Evolutionary conservation across 1,140 invertebrate species (phyloP), one percentile per base, ranked within the genome.

Genomic region (Drosophila santomea): DNA sequence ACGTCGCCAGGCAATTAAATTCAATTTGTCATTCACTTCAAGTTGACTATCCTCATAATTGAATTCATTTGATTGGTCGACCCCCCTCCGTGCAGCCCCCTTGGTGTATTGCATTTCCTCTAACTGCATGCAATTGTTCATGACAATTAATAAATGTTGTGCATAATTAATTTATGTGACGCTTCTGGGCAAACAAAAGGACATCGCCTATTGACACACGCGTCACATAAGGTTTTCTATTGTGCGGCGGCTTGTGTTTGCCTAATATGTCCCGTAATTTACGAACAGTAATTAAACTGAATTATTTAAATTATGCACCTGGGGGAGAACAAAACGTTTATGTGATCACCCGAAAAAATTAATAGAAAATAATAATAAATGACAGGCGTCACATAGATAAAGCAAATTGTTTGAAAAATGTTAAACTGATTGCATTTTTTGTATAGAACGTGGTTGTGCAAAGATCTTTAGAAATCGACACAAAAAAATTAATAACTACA

Each of bases 121-220:
- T 47, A 58, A 58, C 50, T 68, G 62, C 59, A 56, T 78, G 78
- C 80, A 83, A 83, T 83, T 83, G 80, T 79, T 78, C 69, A 64
- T 83, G 80, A 83, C 80, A 83, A 83, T 83, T 83, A 83, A 83
- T 83, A 83, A 83, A 83, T 83, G 74, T 83, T 79, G 61, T 62
- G 80, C 71, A 83, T 83, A 83, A 83, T 83, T 83, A 83, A 83
- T 83, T 83, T 74, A 63, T 74, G 69, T 74, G 72, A 62, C 69
- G 72, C 72, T 71, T 81, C 80, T 56, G 71, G 74, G 67, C 78
- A 81, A 81, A 81, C 79, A 81, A 81, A 81, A 62, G 73, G 59
- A 56, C 73, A 61, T 67, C 61, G 58, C 36, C 48, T 17, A 69
- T 80, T 74, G 71, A 63, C 59, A 80, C 59, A 44, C 43, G 45